Base-by-base conservation (phyloP, 2,888 invertebrate species). In the Lasioglossum morio region DNA sequence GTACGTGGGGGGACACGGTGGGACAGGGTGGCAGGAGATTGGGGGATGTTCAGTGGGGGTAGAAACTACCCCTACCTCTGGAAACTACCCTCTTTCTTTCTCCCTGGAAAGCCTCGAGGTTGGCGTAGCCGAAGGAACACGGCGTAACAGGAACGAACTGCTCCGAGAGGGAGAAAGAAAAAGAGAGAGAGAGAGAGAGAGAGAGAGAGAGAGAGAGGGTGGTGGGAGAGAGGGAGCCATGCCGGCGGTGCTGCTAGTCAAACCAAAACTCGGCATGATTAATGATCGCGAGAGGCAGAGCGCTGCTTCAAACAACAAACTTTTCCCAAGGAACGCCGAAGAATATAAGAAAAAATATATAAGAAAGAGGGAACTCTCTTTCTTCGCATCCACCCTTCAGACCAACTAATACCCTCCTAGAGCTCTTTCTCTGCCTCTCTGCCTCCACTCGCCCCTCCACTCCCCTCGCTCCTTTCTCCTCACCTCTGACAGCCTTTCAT, bases 261-360 rank as follows among this genome's bases (percentile, higher is more conserved):
- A 94, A 93, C 94, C 93, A 95, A 96, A 96, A 96, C 95, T 96
- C 96, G 95, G 95, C 95, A 96, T 96, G 96, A 96, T 96, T 96
- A 96, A 96, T 96, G 96, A 95, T 96, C 94, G 95, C 95, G 95
- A 95, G 95, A 91, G 95, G 91, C 90, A 92, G 92, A 90, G 89
- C 91, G 95, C 96, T 96, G 96, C 96, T 96, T 96, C 96, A 96
- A 96, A 96, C 96, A 96, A 96, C 96, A 96, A 96, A 96, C 96
- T 96, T 96, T 96, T 96, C 96, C 96, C 96, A 96, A 96, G 96
- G 96, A 95, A 94, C 94, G 96, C 92, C 87, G 92, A 93, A 92
- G 93, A 93, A 93, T 94, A 93, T 92, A 94, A 94, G 94, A 94
- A 94, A 94, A 94, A 94, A 94, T 94, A 93, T 95, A 94, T 93